These are phyloP conservation scores for Neodon shergylaensis DNA, from an alignment of 2,113 vertebrate genomes.

Conservation along the genomic window DNA sequence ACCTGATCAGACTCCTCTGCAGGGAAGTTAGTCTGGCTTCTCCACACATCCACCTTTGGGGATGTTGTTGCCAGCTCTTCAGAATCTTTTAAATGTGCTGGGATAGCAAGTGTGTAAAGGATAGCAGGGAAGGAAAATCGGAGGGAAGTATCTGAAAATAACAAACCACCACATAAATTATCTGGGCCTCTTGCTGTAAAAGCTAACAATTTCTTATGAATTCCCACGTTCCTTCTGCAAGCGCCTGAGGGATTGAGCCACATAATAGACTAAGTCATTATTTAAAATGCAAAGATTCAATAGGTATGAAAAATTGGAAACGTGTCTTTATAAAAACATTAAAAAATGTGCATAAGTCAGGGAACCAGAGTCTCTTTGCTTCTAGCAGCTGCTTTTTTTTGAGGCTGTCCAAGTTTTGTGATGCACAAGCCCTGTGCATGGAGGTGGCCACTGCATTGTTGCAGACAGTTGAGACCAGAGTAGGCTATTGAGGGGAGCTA, in stretches of 20 bases:
- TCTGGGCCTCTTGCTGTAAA: conserved; percentile 78
- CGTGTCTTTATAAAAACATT: conserved; percentile 84
- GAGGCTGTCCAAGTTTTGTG: conserved; percentile 86
- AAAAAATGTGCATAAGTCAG: conserved; percentile 84
- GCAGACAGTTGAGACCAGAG: conserved; percentile 86
- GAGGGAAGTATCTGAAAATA: conserved; percentile 80
- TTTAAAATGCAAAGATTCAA: conserved; percentile 85
- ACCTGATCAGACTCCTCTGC: conserved; percentile 34
- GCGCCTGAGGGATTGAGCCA: conserved; percentile 81
- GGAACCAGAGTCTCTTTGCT: conserved; percentile 87
- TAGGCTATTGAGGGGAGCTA: conserved; percentile 87
- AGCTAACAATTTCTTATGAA: conserved; percentile 84
- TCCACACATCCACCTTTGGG: conserved; percentile 68
- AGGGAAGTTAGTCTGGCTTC: conserved; percentile 63
- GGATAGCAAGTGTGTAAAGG: conserved; percentile 81
- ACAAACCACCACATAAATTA: conserved; percentile 86
- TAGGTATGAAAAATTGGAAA: conserved; percentile 79
- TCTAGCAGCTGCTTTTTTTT: conserved; percentile 87
- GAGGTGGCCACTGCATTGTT: conserved; percentile 85
- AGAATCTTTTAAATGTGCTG: conserved; percentile 81
- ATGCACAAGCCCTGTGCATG: conserved; percentile 85
- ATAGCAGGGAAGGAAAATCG: conserved; percentile 84
- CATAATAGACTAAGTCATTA: conserved; percentile 83
- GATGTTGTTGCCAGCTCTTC: conserved; percentile 84
- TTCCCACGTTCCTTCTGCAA: conserved; percentile 78